A percentile compares a stretch with the other conserved stretches of the same genome.
phyloP scores from a whole-genome alignment of 2,797 vertebrate genomes.

The Eurystomus glaucurus region DNA sequence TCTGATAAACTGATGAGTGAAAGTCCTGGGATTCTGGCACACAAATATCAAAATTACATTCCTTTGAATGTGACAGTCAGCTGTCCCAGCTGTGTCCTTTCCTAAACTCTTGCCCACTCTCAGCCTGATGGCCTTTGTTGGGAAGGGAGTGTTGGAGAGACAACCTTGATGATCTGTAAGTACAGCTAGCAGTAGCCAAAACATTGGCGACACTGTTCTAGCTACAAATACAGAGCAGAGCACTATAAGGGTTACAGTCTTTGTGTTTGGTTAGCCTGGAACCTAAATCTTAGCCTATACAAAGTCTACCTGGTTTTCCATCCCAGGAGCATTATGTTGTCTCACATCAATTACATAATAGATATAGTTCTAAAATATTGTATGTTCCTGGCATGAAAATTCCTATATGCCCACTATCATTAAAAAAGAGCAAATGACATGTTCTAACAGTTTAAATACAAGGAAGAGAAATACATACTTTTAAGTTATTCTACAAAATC shows the following conservation, averaged over 20 bases:
- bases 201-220: accelerated
- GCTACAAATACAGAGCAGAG: background rate
- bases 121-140: background rate
- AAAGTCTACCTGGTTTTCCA: background rate
- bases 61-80: background rate
- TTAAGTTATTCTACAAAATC: background rate
- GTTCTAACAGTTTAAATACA: background rate
- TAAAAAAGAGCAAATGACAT: background rate
- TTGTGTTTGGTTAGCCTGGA: background rate
- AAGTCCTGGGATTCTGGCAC: too few relatives aligned
- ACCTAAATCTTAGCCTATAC: background rate
- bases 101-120: background rate
- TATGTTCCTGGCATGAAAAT: background rate
- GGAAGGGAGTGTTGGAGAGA: background rate
- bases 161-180: background rate
- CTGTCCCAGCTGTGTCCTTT: background rate
- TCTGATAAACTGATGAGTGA: too few relatives aligned
- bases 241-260: background rate
- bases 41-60: too few relatives aligned
- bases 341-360: background rate
- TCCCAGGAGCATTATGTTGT: background rate
- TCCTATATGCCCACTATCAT: background rate
- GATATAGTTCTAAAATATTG: background rate
- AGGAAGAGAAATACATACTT: background rate
- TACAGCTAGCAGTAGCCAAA: background rate